These are phyloP conservation scores for Gisinianus flammeolus DNA, from an alignment of 2,888 invertebrate genomes.

Conservation along the genomic window DNA sequence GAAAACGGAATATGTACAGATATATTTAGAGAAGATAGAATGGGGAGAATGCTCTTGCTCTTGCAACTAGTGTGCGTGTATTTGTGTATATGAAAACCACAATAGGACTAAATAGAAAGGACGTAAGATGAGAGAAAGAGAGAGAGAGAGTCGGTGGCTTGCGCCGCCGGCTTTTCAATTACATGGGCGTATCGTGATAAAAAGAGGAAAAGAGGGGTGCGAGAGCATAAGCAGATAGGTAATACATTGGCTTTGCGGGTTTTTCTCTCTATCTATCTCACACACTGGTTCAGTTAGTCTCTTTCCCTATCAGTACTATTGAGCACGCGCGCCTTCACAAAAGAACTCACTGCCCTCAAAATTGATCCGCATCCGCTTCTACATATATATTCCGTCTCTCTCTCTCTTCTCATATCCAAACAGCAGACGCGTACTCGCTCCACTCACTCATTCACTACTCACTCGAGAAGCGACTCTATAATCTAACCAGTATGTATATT, in stretches of 20 bases:
- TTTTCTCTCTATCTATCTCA: constrained; percentile 3
- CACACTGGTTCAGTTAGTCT: constrained; percentile 1
- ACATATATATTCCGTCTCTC: background rate
- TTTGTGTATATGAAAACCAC: background rate
- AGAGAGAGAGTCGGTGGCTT: constrained; percentile 40
- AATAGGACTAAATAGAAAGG: background rate
- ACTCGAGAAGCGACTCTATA: background rate
- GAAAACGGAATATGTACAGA: no score
- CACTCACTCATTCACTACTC: background rate
- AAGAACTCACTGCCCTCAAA: constrained; percentile 52
- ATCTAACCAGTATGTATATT: constrained; percentile 13
- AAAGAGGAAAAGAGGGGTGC: constrained; percentile 34
- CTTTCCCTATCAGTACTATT: constrained; percentile 29
- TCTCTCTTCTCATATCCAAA: background rate
- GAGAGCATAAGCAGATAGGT: constrained; percentile 10
- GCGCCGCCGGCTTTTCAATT: constrained; percentile 48
- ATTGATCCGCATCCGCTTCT: constrained; percentile 52
- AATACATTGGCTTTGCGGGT: background rate
- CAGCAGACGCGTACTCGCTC: background rate
- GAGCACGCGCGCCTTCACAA: constrained; percentile 53
- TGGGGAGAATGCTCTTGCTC: no score
- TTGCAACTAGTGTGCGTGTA: no score
- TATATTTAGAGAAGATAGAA: no score
- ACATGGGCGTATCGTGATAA: constrained; percentile 53
- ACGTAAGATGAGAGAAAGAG: background rate